Conservation (phyloP, 2,113 vertebrate species). For the Pachypanchax playfairii region DNA sequence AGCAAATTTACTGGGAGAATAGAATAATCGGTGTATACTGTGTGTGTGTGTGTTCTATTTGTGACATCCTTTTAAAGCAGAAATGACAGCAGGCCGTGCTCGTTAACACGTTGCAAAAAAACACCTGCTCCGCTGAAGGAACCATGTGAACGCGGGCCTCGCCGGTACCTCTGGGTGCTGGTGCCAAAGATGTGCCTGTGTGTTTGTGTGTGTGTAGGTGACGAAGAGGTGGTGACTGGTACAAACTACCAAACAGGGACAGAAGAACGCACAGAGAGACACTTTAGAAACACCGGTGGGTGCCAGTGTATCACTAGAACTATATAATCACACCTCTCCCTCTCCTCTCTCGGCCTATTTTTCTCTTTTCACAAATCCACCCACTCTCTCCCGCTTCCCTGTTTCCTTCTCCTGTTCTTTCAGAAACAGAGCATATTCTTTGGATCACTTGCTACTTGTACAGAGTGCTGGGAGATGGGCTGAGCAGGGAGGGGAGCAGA, state of each 20-base stretch:
- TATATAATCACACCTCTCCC: slow-evolving; percentile 67
- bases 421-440: slow-evolving; percentile 72
- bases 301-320: slow-evolving; percentile 60
- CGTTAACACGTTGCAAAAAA: slow-evolving; percentile 76
- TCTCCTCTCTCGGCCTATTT: slow-evolving; percentile 50
- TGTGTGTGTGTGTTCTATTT: slow-evolving; percentile 59
- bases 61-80: slow-evolving; percentile 74
- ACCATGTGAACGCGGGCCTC: slow-evolving; percentile 60
- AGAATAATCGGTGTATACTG: slow-evolving; percentile 27
- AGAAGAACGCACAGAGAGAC: slow-evolving; percentile 35
- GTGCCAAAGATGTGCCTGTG: slow-evolving; percentile 29
- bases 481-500: slow-evolving; percentile 34
- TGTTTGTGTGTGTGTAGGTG: slow-evolving; percentile 13
- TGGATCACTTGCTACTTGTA: slow-evolving; percentile 60
- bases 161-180: slow-evolving; percentile 67
- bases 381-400: slow-evolving; percentile 54
- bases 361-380: slow-evolving; percentile 63
- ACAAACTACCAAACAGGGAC: slow-evolving; percentile 45
- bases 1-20: slow-evolving; percentile 36
- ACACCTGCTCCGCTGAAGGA: slow-evolving; percentile 76
- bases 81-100: slow-evolving; percentile 77
- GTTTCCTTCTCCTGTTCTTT: slow-evolving; percentile 62
- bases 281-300: slow-evolving; percentile 42
- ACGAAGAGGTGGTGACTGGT: slow-evolving; percentile 25
- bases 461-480: slow-evolving; percentile 45